Evolutionary conservation across 2,113 vertebrate species (phyloP).

Genomic region (Lathamus discolor): DNA sequence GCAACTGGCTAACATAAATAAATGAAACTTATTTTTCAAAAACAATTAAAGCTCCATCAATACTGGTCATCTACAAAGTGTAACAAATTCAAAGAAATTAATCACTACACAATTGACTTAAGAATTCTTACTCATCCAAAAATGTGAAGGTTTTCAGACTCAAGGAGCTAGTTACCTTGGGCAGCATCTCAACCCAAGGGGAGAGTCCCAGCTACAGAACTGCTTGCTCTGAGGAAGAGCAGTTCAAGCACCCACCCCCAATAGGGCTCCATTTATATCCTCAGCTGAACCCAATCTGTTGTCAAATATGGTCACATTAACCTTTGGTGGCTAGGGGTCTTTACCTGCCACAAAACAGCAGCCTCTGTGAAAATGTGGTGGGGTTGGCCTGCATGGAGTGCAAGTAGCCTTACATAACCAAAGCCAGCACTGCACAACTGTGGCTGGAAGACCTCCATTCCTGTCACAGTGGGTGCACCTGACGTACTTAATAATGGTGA

Average conservation of each 20-base stretch:
- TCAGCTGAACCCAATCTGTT: not conserved
- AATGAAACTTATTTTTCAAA: not conserved
- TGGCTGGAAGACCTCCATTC: not conserved
- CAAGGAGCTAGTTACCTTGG: not conserved
- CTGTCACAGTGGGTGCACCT: not conserved
- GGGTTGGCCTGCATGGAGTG: not conserved
- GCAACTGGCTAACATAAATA: not conserved
- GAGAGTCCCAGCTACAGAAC: not conserved
- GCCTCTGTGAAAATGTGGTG: not conserved
- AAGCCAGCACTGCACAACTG: not conserved
- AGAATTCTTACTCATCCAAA: not conserved
- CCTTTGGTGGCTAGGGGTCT: not conserved
- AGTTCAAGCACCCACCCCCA: not conserved
- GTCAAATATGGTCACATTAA: not conserved
- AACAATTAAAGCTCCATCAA: not conserved
- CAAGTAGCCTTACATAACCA: not conserved
- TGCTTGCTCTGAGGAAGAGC: not conserved
- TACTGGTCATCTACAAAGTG: not conserved
- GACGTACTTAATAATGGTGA: not conserved
- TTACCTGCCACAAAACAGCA: not conserved
- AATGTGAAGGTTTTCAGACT: not conserved
- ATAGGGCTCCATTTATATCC: not conserved
- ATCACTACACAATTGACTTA: not conserved
- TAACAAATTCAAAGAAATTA: not conserved
- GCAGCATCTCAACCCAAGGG: not conserved